A percentile compares a stretch with the other conserved stretches of the same genome.
These are phyloP conservation scores for Bos indicus DNA, from an alignment of 2,113 vertebrate species.

Conservation along the genomic window DNA sequence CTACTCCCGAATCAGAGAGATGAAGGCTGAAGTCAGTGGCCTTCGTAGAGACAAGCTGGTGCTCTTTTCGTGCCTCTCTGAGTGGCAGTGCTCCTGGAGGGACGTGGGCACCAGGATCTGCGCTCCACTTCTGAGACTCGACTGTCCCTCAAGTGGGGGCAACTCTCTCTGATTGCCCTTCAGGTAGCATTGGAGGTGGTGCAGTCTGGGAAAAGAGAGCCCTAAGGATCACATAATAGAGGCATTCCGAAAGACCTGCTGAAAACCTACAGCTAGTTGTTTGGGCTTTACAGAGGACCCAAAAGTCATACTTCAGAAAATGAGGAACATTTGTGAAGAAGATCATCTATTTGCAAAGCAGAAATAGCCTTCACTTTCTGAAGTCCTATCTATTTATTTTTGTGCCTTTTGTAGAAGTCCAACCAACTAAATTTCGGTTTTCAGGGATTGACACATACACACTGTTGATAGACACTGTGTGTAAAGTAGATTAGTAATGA, in stretches of 20 bases:
- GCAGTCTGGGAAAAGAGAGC: neutral
- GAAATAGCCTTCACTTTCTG: neutral
- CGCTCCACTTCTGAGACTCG: neutral
- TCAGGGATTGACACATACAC: neutral
- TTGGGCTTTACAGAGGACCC: neutral
- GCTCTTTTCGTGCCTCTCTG: rapidly evolving
- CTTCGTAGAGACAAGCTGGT: rapidly evolving
- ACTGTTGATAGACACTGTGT: neutral
- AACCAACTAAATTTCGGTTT: neutral
- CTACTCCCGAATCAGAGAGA: neutral
- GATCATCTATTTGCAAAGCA: neutral
- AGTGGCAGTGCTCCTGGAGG: rapidly evolving
- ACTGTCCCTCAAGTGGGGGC: rapidly evolving
- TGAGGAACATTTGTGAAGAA: rapidly evolving
- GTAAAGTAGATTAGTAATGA: neutral
- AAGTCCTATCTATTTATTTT: neutral
- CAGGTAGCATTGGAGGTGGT: rapidly evolving
- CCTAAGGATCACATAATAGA: rapidly evolving
- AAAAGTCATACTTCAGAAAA: neutral
- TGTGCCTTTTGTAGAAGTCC: neutral
- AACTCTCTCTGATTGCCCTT: neutral
- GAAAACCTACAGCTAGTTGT: neutral
- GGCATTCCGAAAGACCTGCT: neutral
- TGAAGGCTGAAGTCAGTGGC: rapidly evolving
- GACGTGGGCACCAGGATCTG: rapidly evolving